phyloP scores from a whole-genome alignment of 2,888 invertebrate genomes.

The Mesorhabditis spiculigera region DNA sequence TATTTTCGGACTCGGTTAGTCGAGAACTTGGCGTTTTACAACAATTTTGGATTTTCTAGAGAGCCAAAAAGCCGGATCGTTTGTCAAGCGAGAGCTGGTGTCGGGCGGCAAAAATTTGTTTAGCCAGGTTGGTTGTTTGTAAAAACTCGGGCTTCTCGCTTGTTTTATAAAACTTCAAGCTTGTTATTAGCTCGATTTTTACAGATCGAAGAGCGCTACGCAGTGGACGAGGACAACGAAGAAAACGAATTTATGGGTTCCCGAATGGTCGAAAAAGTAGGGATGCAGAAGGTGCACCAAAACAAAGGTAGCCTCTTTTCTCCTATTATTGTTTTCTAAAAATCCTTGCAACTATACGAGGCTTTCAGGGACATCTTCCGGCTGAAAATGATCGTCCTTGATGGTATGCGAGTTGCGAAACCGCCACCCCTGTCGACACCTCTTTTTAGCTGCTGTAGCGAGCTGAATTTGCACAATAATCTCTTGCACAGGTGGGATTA shows the following conservation, averaged over 20 bases:
- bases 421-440: constrained; percentile 19
- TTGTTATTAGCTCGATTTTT: background rate
- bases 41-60: constrained; percentile 8
- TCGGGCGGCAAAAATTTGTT: background rate
- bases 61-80: constrained; percentile 20
- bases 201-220: constrained; percentile 73
- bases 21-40: background rate
- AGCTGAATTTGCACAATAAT: constrained; percentile 76
- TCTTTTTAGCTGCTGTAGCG: constrained; percentile 57
- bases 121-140: no score
- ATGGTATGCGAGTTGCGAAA: constrained; percentile 21
- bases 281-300: constrained; percentile 77
- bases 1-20: constrained; percentile 71
- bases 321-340: background rate
- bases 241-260: constrained; percentile 71
- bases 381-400: constrained; percentile 28
- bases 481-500: constrained; percentile 71
- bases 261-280: constrained; percentile 81
- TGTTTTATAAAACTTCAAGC: background rate
- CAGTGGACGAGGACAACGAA: constrained; percentile 46
- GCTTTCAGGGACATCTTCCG: constrained; percentile 23
- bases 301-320: constrained; percentile 64
- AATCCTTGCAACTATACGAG: background rate
- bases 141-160: background rate
- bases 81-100: constrained; percentile 19